These are phyloP conservation scores for Nemotelus nigrinus DNA, from an alignment of 2,888 invertebrate genomes.

Conservation along the genomic window DNA sequence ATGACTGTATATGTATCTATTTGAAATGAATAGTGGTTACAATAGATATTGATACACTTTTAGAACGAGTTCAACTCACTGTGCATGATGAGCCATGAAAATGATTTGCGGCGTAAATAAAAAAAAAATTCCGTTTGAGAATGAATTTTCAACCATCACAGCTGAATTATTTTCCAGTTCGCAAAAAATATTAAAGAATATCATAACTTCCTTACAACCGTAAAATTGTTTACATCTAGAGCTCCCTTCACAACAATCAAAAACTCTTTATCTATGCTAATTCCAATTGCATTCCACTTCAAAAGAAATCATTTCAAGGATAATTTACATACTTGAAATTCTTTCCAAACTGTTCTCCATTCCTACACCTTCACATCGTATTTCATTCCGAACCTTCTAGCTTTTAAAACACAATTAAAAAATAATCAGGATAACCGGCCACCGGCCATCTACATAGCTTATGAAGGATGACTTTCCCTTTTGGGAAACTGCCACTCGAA, in stretches of 20 bases:
- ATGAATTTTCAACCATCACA: too few species aligned
- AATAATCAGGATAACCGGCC: conserved; percentile 43
- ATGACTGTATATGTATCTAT: too few species aligned
- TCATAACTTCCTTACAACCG: too few species aligned
- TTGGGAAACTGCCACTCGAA: background rate
- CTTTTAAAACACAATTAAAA: conserved; percentile 44
- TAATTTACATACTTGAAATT: conserved; percentile 34
- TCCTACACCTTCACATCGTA: background rate
- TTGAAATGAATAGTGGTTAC: too few species aligned
- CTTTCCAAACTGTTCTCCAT: conserved; percentile 4
- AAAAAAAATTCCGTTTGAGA: too few species aligned
- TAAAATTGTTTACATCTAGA: background rate
- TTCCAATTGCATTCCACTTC: conserved; percentile 6
- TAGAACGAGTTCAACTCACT: too few species aligned
- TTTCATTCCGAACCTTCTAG: background rate
- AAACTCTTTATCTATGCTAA: conserved; percentile 26
- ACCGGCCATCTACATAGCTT: conserved; percentile 25
- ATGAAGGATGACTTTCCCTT: conserved; percentile 31
- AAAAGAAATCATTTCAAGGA: conserved; percentile 21
- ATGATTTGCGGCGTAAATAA: too few species aligned
- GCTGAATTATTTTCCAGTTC: too few species aligned
- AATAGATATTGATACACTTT: too few species aligned
- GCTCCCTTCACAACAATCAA: conserved; percentile 22
- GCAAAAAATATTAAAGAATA: too few species aligned
- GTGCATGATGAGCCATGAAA: too few species aligned